Percentiles rank a stretch among this genome's conserved stretches.
Evolutionary conservation across 2,113 vertebrate species (phyloP).

Genomic region (Microcebus lehilahytsara): DNA sequence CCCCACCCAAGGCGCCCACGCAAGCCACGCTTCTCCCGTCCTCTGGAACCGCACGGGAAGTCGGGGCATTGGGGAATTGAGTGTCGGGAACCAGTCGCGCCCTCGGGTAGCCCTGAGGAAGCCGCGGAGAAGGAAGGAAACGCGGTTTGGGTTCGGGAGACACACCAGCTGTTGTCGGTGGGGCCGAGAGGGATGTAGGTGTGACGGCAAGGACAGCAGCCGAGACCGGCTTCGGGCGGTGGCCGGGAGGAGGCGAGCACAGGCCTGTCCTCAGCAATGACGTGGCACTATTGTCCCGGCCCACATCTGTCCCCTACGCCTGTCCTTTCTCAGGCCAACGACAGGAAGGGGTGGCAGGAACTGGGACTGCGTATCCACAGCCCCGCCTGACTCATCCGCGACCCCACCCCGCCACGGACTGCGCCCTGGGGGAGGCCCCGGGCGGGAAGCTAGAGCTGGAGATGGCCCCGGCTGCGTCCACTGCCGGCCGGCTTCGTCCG

Average conservation of each 20-base stretch:
- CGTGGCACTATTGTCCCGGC: slow-evolving; percentile 34
- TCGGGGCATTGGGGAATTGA: neutral
- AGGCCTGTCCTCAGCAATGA: slow-evolving; percentile 35
- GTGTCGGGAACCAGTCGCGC: neutral
- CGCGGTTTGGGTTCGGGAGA: slow-evolving; percentile 36
- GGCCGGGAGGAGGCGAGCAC: neutral
- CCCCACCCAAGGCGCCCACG: neutral
- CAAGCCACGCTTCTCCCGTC: neutral
- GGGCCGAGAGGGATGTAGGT: neutral
- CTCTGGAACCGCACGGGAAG: slow-evolving; percentile 35
- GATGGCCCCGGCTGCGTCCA: neutral
- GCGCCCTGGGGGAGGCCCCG: neutral
- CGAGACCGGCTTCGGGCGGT: slow-evolving; percentile 20
- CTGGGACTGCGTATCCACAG: neutral
- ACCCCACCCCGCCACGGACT: neutral
- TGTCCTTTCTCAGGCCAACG: slow-evolving; percentile 58
- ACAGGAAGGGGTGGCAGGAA: slow-evolving; percentile 61
- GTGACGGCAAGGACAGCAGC: slow-evolving; percentile 22
- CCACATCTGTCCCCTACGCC: neutral
- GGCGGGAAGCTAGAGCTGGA: too few species aligned
- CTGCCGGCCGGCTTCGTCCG: too few species aligned
- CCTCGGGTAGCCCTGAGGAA: slow-evolving; percentile 46
- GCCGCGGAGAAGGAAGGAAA: slow-evolving; percentile 66
- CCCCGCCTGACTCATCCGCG: slow-evolving; percentile 30
- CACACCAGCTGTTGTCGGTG: slow-evolving; percentile 63